These are phyloP conservation scores for Psittacula derbiana DNA, from an alignment of 2,797 vertebrate genomes.

Conservation along the genomic window DNA sequence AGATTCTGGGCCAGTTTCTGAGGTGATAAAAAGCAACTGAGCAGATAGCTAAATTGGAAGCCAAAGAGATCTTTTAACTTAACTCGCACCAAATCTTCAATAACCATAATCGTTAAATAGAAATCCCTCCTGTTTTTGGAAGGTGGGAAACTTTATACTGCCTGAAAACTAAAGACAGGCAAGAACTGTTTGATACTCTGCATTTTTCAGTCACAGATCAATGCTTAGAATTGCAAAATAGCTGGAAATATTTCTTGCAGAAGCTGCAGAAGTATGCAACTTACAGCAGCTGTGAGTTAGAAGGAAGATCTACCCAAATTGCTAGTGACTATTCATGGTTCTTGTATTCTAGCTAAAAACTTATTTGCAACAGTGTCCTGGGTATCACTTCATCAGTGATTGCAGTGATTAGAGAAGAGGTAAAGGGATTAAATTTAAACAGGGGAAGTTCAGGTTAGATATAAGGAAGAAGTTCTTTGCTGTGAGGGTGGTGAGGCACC, in stretches of 20 bases:
- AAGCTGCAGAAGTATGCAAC: neutral
- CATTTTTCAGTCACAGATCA: neutral
- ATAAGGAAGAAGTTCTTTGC: neutral
- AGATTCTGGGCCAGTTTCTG: neutral
- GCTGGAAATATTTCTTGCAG: neutral
- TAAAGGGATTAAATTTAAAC: neutral
- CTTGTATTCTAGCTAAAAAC: neutral
- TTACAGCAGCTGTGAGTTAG: neutral
- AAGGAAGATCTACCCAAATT: neutral
- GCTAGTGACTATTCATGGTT: neutral
- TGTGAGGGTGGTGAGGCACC: neutral
- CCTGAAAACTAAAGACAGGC: neutral
- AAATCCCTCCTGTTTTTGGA: neutral
- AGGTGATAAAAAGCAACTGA: slow-evolving; percentile 5
- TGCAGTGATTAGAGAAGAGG: neutral
- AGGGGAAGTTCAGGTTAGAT: neutral
- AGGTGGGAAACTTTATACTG: neutral
- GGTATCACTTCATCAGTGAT: neutral
- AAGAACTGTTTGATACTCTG: neutral
- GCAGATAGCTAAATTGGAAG: neutral
- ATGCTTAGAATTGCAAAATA: neutral
- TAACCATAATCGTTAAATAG: neutral
- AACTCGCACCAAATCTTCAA: neutral
- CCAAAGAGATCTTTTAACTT: neutral
- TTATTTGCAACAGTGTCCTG: neutral